Percentiles rank a stretch among this genome's conserved stretches.
Conservation (phyloP, 2,888 invertebrate genomes). For the Peribatodes rhomboidaria region DNA sequence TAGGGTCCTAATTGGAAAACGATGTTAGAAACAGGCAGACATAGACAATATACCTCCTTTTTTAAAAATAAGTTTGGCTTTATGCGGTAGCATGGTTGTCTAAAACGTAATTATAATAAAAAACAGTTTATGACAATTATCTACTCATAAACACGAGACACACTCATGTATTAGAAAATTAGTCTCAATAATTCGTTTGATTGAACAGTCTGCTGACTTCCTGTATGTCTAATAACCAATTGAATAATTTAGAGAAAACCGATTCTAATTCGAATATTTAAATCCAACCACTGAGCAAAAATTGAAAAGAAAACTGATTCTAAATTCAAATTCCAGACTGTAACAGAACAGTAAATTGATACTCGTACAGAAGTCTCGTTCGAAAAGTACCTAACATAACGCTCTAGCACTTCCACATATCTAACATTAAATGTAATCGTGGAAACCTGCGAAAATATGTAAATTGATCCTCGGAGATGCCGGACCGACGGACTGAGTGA, state of each 20-base stretch:
- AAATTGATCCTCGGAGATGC: constrained; percentile 86
- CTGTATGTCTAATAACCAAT: too few relatives aligned
- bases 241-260: too few relatives aligned
- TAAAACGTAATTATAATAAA: too few relatives aligned
- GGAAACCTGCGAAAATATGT: constrained; percentile 86
- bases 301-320: background rate
- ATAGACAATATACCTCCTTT: background rate
- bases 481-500: constrained; percentile 80
- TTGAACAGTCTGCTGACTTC: too few relatives aligned
- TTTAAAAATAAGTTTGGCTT: too few relatives aligned
- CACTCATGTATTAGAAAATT: too few relatives aligned
- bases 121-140: too few relatives aligned
- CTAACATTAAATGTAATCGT: constrained; percentile 75
- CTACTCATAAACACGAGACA: too few relatives aligned
- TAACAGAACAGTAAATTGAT: constrained; percentile 21
- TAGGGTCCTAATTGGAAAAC: constrained; percentile 41
- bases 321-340: constrained; percentile 13
- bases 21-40: background rate
- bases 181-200: too few relatives aligned
- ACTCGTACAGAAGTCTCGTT: constrained; percentile 22
- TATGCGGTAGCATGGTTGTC: too few relatives aligned
- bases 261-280: background rate
- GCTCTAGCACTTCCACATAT: constrained; percentile 59
- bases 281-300: background rate
- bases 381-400: constrained; percentile 27